These are phyloP conservation scores for Gymnocypris eckloni DNA, from an alignment of 2,797 vertebrate species.

Conservation along the genomic window DNA sequence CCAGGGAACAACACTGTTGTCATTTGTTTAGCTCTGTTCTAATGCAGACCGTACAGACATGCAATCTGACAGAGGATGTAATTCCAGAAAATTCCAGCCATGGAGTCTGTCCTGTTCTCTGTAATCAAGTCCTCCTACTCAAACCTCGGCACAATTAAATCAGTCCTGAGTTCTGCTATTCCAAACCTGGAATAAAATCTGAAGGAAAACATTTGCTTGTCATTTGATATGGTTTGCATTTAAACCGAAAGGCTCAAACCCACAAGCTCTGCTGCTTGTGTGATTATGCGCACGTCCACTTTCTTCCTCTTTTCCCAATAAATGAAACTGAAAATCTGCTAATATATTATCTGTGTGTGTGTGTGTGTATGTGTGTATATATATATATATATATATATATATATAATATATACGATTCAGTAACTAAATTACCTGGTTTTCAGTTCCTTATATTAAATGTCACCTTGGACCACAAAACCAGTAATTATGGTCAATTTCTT, in stretches of 20 bases:
- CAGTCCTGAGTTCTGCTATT: neutral
- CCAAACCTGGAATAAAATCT: conserved; percentile 6
- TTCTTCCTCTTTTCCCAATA: neutral
- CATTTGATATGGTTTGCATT: conserved; percentile 9
- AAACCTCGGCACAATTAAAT: neutral
- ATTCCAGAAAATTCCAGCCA: conserved; percentile 10
- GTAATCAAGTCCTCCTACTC: conserved; percentile 11
- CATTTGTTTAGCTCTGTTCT: neutral
- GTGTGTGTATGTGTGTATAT: no score
- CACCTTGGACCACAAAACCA: neutral
- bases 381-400: neutral
- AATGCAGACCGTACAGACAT: neutral
- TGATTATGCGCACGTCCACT: neutral
- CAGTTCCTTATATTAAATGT: neutral
- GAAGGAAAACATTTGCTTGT: conserved; percentile 7
- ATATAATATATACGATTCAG: neutral
- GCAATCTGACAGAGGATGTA: neutral
- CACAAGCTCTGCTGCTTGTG: neutral
- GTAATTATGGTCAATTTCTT: neutral
- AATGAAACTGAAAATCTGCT: neutral
- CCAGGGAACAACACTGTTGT: no score
- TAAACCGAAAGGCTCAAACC: neutral
- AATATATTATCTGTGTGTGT: neutral
- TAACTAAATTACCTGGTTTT: neutral
- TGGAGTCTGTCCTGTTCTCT: conserved; percentile 1